Conservation (phyloP, 2,888 invertebrate species). For the Thereva unica region DNA sequence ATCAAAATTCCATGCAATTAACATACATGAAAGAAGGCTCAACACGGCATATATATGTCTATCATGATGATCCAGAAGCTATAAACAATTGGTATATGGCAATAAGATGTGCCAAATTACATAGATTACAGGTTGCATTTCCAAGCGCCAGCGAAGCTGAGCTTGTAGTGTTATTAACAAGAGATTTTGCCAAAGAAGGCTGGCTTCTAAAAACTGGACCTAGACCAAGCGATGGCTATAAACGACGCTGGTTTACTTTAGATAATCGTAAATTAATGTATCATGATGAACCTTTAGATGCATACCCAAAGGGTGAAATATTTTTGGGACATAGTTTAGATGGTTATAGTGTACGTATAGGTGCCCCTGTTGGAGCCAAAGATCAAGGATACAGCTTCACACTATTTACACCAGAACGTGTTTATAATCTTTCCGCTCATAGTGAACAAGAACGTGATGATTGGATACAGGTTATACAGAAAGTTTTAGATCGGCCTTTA, state of each 20-base stretch:
- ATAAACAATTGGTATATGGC: conserved; percentile 86
- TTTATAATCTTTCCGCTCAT: conserved; percentile 75
- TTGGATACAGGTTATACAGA: conserved; percentile 79
- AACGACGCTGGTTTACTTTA: conserved; percentile 85
- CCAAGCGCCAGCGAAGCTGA: conserved; percentile 76
- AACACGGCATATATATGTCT: conserved; percentile 85
- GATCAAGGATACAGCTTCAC: conserved; percentile 82
- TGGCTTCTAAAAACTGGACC: conserved; percentile 91
- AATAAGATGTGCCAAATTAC: conserved; percentile 82
- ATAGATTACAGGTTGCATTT: conserved; percentile 80
- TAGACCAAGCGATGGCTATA: conserved; percentile 76
- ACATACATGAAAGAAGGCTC: conserved; percentile 84
- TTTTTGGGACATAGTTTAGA: conserved; percentile 74
- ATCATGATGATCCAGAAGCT: conserved; percentile 82
- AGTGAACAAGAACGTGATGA: conserved; percentile 76
- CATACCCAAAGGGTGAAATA: conserved; percentile 89
- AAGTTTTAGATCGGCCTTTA: conserved; percentile 73
- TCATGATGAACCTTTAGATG: conserved; percentile 83
- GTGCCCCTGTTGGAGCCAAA: conserved; percentile 69
- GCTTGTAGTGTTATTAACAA: conserved; percentile 71
- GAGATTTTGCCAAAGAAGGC: conserved; percentile 84
- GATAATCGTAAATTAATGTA: conserved; percentile 92
- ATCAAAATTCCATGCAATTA: conserved; percentile 80
- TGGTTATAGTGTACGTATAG: conserved; percentile 74
- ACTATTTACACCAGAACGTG: conserved; percentile 77